phyloP scores from a whole-genome alignment of 2,113 vertebrate species.

The Daubentonia madagascariensis region DNA sequence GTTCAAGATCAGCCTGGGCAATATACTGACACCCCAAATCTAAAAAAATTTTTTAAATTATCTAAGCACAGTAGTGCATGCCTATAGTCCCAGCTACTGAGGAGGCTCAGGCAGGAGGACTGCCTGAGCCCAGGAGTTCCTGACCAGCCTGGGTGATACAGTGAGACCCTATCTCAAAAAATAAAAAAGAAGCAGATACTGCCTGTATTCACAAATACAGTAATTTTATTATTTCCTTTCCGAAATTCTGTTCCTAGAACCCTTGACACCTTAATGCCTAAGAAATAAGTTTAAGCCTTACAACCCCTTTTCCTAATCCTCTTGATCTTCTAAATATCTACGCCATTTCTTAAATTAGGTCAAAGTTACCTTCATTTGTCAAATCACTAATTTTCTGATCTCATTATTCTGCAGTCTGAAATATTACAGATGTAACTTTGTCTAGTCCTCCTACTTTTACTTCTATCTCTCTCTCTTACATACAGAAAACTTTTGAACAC shows the following conservation, averaged over 20 bases:
- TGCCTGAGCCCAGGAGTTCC: too few relatives aligned
- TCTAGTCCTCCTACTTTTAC: neutral
- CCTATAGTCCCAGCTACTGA: too few relatives aligned
- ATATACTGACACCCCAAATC: too few relatives aligned
- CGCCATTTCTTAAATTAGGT: slow-evolving; percentile 20
- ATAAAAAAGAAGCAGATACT: neutral
- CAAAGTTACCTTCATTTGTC: slow-evolving; percentile 35
- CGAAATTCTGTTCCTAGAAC: slow-evolving; percentile 10
- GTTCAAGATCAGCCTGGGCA: too few relatives aligned
- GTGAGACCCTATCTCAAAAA: too few relatives aligned
- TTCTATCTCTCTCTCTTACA: slow-evolving; percentile 1
- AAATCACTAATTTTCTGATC: slow-evolving; percentile 29
- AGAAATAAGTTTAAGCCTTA: slow-evolving; percentile 21
- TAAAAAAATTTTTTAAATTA: too few relatives aligned
- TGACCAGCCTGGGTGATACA: too few relatives aligned
- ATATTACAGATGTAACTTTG: slow-evolving; percentile 26
- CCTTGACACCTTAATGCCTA: neutral
- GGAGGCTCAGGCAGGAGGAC: too few relatives aligned
- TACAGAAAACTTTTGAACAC: slow-evolving; percentile 6
- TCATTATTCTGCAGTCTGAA: slow-evolving; percentile 7
- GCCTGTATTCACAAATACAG: neutral
- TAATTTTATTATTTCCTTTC: neutral
- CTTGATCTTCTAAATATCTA: neutral
- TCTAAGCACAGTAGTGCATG: too few relatives aligned
- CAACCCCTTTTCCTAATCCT: neutral